A percentile compares a stretch with the other conserved stretches of the same genome.
Evolutionary conservation across 2,888 invertebrate species (phyloP).

Genomic region (Blera fallax): DNA sequence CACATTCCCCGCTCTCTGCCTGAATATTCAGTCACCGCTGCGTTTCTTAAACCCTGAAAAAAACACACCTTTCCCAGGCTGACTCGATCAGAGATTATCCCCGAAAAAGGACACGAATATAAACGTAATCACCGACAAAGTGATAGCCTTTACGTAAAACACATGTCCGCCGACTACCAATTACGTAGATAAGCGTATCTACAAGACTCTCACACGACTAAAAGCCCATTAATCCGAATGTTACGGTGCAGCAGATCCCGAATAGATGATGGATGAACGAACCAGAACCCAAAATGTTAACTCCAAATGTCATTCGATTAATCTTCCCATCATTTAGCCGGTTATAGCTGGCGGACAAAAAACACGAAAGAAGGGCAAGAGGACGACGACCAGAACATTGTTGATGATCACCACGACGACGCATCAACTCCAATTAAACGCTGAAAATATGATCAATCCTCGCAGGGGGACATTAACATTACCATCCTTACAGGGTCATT

Average conservation of each 20-base stretch:
- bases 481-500: constrained; percentile 30
- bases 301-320: constrained; percentile 69
- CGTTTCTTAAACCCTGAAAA: no score
- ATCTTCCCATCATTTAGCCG: constrained; percentile 67
- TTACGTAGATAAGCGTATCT: constrained; percentile 71
- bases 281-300: constrained; percentile 55
- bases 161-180: constrained; percentile 71
- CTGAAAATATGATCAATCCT: constrained; percentile 71
- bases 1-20: no score
- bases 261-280: constrained; percentile 61
- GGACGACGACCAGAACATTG: constrained; percentile 42
- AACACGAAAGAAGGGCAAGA: not conserved
- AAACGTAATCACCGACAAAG: constrained; percentile 69
- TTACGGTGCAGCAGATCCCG: not conserved
- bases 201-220: constrained; percentile 53
- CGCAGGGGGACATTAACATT: constrained; percentile 56
- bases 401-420: constrained; percentile 61
- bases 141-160: constrained; percentile 63
- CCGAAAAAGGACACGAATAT: constrained; percentile 50
- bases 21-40: no score
- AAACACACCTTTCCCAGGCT: no score
- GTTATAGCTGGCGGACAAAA: constrained; percentile 19
- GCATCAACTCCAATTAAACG: constrained; percentile 72
- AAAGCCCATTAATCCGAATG: constrained; percentile 59
- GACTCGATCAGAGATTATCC: not conserved